A percentile compares a stretch with the other conserved stretches of the same genome.
Conservation (phyloP, 2,888 invertebrate genomes). For the Syrista parreyssii region DNA sequence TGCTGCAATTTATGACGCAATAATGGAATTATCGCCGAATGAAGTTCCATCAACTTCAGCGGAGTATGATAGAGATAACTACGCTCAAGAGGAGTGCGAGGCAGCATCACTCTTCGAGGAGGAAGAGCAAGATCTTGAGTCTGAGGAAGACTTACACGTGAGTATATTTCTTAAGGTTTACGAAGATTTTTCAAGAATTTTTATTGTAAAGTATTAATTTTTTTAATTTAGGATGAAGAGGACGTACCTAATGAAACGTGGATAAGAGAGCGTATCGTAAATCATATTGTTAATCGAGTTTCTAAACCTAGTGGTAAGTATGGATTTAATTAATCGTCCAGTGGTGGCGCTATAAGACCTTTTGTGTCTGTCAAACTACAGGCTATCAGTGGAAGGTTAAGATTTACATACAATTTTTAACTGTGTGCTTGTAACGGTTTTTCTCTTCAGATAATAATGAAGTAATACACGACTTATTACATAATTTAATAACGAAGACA, state of each 20-base stretch:
- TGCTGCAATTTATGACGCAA: constrained; percentile 57
- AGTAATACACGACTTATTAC: constrained; percentile 5
- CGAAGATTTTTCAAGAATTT: neutral
- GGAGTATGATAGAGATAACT: neutral
- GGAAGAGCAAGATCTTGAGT: neutral
- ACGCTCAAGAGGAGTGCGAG: neutral
- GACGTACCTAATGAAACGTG: neutral
- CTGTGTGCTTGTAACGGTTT: neutral
- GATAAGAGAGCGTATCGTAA: neutral
- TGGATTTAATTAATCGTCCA: neutral
- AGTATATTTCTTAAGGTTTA: neutral
- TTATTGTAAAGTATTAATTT: neutral
- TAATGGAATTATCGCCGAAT: constrained; percentile 32
- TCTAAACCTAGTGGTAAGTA: neutral
- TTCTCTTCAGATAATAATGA: constrained; percentile 10
- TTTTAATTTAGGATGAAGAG: neutral
- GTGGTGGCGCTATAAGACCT: neutral
- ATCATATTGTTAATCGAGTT: neutral
- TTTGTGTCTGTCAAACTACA: neutral
- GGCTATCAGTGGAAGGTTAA: neutral
- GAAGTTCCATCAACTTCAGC: constrained; percentile 1
- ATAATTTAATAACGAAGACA: constrained; percentile 7
- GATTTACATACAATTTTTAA: neutral
- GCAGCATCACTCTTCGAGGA: neutral
- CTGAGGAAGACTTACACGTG: neutral